These are phyloP conservation scores for Naja naja DNA, from an alignment of 2,113 vertebrate genomes.

Conservation along the genomic window DNA sequence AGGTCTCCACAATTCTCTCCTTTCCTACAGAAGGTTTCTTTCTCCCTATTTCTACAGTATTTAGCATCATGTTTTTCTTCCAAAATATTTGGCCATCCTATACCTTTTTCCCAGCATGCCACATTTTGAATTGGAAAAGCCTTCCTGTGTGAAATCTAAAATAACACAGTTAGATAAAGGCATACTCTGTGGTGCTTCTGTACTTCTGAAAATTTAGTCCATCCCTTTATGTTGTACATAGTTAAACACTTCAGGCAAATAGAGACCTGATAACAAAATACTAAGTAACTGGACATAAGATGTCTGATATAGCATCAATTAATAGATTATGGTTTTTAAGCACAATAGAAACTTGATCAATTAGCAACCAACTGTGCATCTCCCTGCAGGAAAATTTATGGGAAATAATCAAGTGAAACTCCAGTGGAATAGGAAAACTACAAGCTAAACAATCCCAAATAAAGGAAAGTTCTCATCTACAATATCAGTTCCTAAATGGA, in stretches of 20 bases:
- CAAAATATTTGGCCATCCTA: neutral
- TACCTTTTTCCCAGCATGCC: neutral
- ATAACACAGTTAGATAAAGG: neutral
- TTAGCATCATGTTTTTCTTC: neutral
- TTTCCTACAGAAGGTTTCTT: neutral
- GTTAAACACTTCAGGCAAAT: neutral
- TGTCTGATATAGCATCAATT: neutral
- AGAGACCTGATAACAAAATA: neutral
- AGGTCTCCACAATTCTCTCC: neutral
- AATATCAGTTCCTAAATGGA: constrained; percentile 35
- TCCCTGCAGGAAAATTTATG: neutral
- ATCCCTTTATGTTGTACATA: neutral
- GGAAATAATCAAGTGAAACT: constrained; percentile 20
- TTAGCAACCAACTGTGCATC: neutral
- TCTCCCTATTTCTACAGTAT: neutral
- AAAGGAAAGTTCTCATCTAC: constrained; percentile 28
- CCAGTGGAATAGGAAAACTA: constrained; percentile 18
- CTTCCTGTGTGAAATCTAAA: neutral
- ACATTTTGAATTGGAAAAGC: neutral
- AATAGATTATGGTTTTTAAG: constrained; percentile 9
- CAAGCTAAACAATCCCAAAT: neutral
- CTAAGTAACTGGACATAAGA: neutral
- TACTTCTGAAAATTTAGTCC: neutral
- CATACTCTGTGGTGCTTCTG: neutral
- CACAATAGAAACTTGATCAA: neutral